These are phyloP conservation scores for Adoxophyes honmai DNA, from an alignment of 1,140 invertebrate species.

Conservation along the genomic window DNA sequence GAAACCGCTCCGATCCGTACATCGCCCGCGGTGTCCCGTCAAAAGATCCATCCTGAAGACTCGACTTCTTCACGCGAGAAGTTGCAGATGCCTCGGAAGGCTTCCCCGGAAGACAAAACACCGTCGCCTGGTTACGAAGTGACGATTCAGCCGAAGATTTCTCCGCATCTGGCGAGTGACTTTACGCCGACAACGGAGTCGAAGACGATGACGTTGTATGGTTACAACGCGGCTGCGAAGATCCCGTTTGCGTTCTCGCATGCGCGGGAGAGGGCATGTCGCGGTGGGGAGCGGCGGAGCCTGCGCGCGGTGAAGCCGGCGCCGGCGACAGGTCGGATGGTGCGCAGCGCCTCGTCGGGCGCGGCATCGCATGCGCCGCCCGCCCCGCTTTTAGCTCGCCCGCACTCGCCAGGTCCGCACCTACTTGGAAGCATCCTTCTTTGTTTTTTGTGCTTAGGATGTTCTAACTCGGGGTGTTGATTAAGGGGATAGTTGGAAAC, in stretches of 20 bases:
- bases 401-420: conserved; percentile 57
- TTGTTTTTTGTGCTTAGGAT: too few species aligned
- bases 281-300: conserved; percentile 33
- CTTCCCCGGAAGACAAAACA: conserved; percentile 59
- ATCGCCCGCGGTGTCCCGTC: conserved; percentile 39
- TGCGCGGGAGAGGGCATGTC: conserved; percentile 29
- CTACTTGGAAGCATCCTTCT: conserved; percentile 39
- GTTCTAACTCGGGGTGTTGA: too few species aligned
- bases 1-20: conserved; percentile 27
- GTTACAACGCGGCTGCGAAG: conserved; percentile 71
- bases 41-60: conserved; percentile 64
- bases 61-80: conserved; percentile 49
- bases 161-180: conserved; percentile 51
- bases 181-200: conserved; percentile 53
- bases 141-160: conserved; percentile 64
- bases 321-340: conserved; percentile 58
- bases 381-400: conserved; percentile 43
- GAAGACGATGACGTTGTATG: conserved; percentile 58
- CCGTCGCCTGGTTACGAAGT: conserved; percentile 47
- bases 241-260: conserved; percentile 72
- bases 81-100: conserved; percentile 47
- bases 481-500: too few species aligned
- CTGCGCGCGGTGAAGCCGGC: conserved; percentile 33
- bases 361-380: conserved; percentile 50
- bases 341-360: conserved; percentile 65